Base-by-base conservation (phyloP, 2,797 vertebrate genomes). In the Hydrolagus colliei region DNA sequence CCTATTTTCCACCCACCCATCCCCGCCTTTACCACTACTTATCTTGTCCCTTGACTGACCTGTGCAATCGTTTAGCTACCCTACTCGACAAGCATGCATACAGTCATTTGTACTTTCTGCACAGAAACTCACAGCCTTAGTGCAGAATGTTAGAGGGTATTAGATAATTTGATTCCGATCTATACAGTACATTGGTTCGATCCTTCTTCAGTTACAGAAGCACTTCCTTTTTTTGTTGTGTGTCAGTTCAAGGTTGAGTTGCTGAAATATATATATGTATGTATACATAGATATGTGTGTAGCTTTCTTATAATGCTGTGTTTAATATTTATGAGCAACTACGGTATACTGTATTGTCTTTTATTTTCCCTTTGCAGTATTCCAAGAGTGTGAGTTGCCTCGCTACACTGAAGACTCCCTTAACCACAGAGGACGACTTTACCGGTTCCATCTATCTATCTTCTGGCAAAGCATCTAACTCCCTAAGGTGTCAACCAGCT, bases 291-390 rank as follows among this genome's bases (percentile, higher is more conserved):
- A 52, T 52, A 52, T 52, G 41, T 52, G 32, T n/a, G 27, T 68
- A 41, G 63, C 63, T 82, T 68, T 82, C 27, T 68, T 67, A 67
- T 67, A 84, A 35, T 20, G 63, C 22, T 68, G 65, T 84, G 35
- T 11, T 80, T 84, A 84, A 84, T 84, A 84, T 84, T 71, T 35
- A 84, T 84, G 79, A 84, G 65, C 13, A 52, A 18, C 10, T 84
- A 52, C 41, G 6, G 41, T 52, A 52, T 52, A 27, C 27, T 27
- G 41, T 68, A n/a, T 71, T 65, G 68, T 32, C 32, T 82, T 71
- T 84, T 84, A 65, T 52, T 84, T 84, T 71, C 20, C 16, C 22
- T 84, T 52, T 52, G 32, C 20, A 71, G 9, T 84, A 52, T 71
- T 84, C 79, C 67, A 84, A 84, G 32, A 71, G 71, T 35, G 18